A percentile compares a stretch with the other conserved stretches of the same genome.
Evolutionary conservation across 2,113 vertebrate genomes (phyloP).

Genomic region (Lamprotornis superbus): DNA sequence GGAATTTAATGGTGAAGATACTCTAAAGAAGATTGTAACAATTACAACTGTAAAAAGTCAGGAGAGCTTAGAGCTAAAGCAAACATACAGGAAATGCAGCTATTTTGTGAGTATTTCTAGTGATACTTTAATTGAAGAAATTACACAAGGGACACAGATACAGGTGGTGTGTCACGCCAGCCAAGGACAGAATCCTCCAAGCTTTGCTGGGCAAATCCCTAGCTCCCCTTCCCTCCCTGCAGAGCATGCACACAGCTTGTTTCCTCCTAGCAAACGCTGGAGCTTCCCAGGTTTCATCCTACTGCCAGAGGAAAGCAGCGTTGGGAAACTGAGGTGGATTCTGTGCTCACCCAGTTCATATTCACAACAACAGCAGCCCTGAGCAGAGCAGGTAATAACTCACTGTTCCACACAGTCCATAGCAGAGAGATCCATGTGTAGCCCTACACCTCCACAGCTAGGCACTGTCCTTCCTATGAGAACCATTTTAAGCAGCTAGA

Average conservation of each 20-base stretch:
- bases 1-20: background rate
- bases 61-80: background rate
- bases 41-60: background rate
- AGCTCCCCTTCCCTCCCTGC: background rate
- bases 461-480: accelerated
- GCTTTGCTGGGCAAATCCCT: background rate
- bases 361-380: background rate
- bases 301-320: background rate
- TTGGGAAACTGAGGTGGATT: background rate
- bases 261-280: background rate
- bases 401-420: background rate
- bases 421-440: background rate
- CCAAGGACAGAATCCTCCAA: background rate
- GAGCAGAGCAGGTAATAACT: background rate
- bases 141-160: background rate
- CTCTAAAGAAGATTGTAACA: background rate
- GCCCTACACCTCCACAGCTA: background rate
- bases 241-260: background rate
- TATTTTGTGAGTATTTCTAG: background rate
- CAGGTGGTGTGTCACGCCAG: background rate
- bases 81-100: background rate
- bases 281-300: background rate
- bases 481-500: background rate
- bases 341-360: background rate
- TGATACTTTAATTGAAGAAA: background rate